Conservation (phyloP, 37 sponge, comb jelly and placozoan species). For the Halichondria panicea region DNA sequence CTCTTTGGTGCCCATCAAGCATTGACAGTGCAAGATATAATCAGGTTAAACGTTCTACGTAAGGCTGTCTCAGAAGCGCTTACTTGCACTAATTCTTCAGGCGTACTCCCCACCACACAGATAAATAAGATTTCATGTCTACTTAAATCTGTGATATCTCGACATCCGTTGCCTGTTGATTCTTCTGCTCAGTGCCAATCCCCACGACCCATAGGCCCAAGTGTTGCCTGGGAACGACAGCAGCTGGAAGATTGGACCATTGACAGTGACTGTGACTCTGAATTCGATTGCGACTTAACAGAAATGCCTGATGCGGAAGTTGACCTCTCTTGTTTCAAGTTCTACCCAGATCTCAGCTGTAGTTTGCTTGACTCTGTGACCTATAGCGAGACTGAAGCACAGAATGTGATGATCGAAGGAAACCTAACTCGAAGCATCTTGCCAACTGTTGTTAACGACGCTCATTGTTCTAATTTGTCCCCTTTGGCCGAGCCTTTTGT, state of each 20-base stretch:
- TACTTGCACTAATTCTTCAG: neutral
- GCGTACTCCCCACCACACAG: constrained; percentile 15
- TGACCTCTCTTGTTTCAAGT: neutral
- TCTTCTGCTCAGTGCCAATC: too few relatives aligned
- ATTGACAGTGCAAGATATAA: constrained; percentile 21
- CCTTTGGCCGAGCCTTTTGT: constrained; percentile 22
- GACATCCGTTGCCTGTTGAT: too few relatives aligned
- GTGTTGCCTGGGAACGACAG: neutral
- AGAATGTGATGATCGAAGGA: neutral
- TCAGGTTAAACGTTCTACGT: constrained; percentile 50
- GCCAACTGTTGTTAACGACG: neutral
- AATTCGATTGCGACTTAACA: neutral
- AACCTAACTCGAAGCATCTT: neutral
- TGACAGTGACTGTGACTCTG: neutral
- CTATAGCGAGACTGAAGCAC: too few relatives aligned
- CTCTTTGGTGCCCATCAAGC: neutral
- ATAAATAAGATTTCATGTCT: neutral
- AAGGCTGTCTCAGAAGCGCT: constrained; percentile 37
- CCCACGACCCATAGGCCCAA: neutral
- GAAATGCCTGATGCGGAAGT: neutral
- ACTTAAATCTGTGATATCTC: constrained; percentile 16
- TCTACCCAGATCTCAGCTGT: constrained; percentile 16
- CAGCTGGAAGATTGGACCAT: neutral
- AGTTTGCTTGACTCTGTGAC: neutral
- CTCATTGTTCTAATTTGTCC: constrained; percentile 11